Evolutionary conservation across 2,113 vertebrate species (phyloP).

Genomic region (Zosterops borbonicus): DNA sequence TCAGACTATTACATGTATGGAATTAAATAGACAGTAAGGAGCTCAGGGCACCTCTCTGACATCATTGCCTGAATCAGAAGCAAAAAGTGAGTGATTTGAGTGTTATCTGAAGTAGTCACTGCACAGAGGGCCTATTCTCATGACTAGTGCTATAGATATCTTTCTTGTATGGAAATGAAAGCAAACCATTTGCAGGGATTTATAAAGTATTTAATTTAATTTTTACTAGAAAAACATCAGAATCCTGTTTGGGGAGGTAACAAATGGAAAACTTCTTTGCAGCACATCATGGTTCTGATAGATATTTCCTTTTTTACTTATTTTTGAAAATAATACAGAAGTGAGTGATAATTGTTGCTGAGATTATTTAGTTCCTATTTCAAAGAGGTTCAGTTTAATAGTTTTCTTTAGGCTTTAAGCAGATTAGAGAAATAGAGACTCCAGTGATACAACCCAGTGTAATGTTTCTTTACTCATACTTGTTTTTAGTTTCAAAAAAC

Average conservation of each 20-base stretch:
- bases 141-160: neutral
- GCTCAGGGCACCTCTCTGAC: neutral
- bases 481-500: neutral
- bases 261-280: neutral
- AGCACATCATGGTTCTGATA: neutral
- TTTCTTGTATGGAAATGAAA: neutral
- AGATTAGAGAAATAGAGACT: neutral
- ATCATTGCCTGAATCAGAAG: neutral
- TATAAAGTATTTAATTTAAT: neutral
- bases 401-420: neutral
- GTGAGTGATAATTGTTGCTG: neutral
- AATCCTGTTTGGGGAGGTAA: neutral
- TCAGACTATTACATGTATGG: neutral
- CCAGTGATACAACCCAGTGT: neutral
- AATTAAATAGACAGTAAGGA: neutral
- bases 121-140: neutral
- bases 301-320: neutral
- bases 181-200: neutral
- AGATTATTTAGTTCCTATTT: neutral
- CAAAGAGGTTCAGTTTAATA: neutral
- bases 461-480: neutral
- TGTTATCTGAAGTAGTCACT: neutral
- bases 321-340: neutral
- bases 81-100: neutral
- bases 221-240: neutral